Percentiles rank a stretch among this genome's conserved stretches.
phyloP scores from a whole-genome alignment of 2,113 vertebrate species.

The Eptatretus burgeri region DNA sequence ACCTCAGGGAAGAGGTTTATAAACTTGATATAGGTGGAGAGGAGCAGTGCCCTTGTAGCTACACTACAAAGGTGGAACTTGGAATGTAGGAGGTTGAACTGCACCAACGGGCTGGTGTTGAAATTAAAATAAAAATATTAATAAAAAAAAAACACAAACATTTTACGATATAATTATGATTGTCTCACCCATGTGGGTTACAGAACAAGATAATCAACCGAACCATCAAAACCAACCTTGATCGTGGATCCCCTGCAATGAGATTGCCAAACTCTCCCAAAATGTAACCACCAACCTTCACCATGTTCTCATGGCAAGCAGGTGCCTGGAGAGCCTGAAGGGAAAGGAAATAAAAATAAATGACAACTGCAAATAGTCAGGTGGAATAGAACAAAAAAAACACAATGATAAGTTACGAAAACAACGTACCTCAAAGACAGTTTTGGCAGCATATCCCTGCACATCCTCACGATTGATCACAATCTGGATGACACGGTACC shows the following conservation, averaged over 20 bases:
- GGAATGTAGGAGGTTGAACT: slow-evolving; percentile 64
- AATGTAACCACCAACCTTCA: slow-evolving; percentile 69
- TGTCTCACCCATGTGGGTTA: background rate
- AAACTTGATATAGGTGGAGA: slow-evolving; percentile 72
- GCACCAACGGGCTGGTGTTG: slow-evolving; percentile 33
- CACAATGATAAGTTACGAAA: background rate
- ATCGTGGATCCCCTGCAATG: slow-evolving; percentile 61
- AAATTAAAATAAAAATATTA: background rate
- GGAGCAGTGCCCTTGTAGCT: slow-evolving; percentile 42
- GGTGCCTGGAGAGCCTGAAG: slow-evolving; percentile 49
- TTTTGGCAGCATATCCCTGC: slow-evolving; percentile 67
- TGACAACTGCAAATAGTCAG: background rate
- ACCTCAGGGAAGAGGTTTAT: slow-evolving; percentile 80
- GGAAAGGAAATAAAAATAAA: background rate
- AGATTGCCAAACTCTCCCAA: slow-evolving; percentile 68
- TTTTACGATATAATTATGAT: background rate
- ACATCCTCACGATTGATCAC: slow-evolving; percentile 70
- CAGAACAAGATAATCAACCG: too few species aligned
- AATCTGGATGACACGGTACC: slow-evolving; percentile 72
- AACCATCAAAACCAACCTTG: slow-evolving; percentile 28
- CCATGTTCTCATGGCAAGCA: slow-evolving; percentile 78
- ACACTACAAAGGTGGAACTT: slow-evolving; percentile 73
- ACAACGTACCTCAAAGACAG: slow-evolving; percentile 43
- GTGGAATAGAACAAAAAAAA: background rate
- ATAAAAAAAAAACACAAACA: background rate